Base-by-base conservation (phyloP, 2,113 vertebrate species). In the Lophura nycthemera region DNA sequence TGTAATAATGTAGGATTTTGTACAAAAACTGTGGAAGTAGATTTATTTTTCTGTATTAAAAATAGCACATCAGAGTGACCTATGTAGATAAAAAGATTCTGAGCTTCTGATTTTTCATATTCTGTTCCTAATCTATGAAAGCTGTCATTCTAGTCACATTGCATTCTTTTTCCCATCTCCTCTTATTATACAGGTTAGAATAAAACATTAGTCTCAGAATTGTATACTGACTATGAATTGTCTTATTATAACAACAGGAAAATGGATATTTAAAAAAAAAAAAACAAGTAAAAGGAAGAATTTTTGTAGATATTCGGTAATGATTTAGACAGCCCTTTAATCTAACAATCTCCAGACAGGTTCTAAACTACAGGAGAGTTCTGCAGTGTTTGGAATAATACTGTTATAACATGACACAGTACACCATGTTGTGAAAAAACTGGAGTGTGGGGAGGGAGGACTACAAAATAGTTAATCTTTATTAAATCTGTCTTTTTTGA, bases 211-310 rank as follows among this genome's bases (percentile, higher is more conserved):
- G 32, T 67, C 65, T 93, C 72, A 88, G 90, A 91, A 95, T 45
- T 74, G 61, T 83, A 60, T 93, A 90, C 94, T 94, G 89, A 45
- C 72, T 94, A 90, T 95, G 85, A 83, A 93, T 90, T 93, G 83
- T 56, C 71, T 94, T 89, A 91, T 96, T 94, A 92, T 56, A 89
- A 30, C 43, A 89, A 83, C 40, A 80, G 30, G 17, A 81, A 88
- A 94, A 90, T 9, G 19, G 77, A 80, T 77, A 94, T 90, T 94
- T 60, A 80, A 91, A 93, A 92, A 69, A 40, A 71, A 63, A 66
- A 50, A 54, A 18, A 32, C 2, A 13, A 10, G 27, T n/a, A n/a
- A 38, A 9, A 11, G 5, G 40, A 79, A 89, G 92, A 91, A 21
- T 86, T 88, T 67, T 71, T 18, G 48, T 90, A 8, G 2, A 45